Percentiles rank a stretch among this genome's conserved stretches.
These are phyloP conservation scores for Incurvaria masculella DNA, from an alignment of 2,888 invertebrate species.

Conservation along the genomic window DNA sequence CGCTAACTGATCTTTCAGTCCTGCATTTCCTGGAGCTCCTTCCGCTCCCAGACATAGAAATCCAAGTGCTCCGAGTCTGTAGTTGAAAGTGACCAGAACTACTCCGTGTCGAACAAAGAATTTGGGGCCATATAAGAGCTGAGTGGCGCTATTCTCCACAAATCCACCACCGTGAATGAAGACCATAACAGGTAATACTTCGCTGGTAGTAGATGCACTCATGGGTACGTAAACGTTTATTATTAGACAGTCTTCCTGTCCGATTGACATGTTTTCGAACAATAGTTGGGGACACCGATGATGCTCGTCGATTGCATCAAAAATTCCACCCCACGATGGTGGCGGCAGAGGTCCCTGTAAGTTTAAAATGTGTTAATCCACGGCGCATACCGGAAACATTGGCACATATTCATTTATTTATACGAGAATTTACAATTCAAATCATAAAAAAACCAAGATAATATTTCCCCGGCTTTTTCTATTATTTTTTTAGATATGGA, in stretches of 20 bases:
- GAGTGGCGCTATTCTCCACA: conserved; percentile 55
- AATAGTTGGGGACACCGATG: conserved; percentile 38
- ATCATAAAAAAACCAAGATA: no score
- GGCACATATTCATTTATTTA: no score
- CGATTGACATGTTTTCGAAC: conserved; percentile 26
- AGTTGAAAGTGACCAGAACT: conserved; percentile 59
- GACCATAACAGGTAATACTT: conserved; percentile 56
- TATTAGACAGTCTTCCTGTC: conserved; percentile 38
- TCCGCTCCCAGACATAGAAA: conserved; percentile 61
- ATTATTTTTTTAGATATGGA: no score
- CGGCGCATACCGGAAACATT: no score
- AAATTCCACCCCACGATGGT: conserved; percentile 37
- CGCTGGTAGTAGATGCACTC: conserved; percentile 19
- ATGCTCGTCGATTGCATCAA: conserved; percentile 40
- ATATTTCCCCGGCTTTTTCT: no score
- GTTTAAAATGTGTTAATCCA: no score
- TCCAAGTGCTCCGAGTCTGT: conserved; percentile 56
- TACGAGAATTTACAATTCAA: no score
- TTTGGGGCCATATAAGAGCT: conserved; percentile 59
- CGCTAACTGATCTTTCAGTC: conserved; percentile 52
- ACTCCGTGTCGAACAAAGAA: conserved; percentile 57
- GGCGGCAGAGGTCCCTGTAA: conserved; percentile 45
- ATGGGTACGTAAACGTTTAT: conserved; percentile 38
- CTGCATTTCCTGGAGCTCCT: conserved; percentile 65
- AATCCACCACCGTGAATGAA: conserved; percentile 64